Percentiles rank a stretch among this genome's conserved stretches.
Conservation (phyloP, 2,888 invertebrate species). For the Caenorhabditis plicata region DNA sequence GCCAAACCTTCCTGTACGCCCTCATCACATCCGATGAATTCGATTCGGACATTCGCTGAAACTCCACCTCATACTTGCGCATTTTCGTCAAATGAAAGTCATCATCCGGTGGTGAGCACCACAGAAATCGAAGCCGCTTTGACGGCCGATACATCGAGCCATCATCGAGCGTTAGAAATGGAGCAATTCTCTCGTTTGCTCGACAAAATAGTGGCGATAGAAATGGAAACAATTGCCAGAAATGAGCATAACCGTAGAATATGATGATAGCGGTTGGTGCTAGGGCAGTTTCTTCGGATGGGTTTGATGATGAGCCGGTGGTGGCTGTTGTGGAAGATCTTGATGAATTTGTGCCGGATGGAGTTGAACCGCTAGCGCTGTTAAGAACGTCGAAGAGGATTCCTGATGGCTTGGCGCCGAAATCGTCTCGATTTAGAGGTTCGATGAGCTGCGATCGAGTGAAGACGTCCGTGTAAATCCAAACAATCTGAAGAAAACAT, state of each 20-base stretch:
- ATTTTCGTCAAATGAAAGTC: constrained; percentile 1
- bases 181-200: constrained; percentile 13
- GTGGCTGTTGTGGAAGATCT: too few species aligned
- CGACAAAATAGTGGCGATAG: constrained; percentile 45
- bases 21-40: constrained; percentile 14
- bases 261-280: constrained; percentile 33
- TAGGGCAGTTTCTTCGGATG: background rate
- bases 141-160: constrained; percentile 28
- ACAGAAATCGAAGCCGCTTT: constrained; percentile 27
- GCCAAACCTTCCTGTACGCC: constrained; percentile 22
- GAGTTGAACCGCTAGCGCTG: constrained; percentile 11
- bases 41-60: too few species aligned
- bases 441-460: constrained; percentile 41
- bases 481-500: too few species aligned
- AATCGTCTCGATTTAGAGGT: constrained; percentile 18
- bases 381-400: constrained; percentile 22
- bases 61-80: background rate
- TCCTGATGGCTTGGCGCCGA: constrained; percentile 25
- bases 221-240: constrained; percentile 46
- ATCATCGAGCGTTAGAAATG: constrained; percentile 37
- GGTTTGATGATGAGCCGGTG: background rate
- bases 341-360: background rate
- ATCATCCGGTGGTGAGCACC: constrained; percentile 38
- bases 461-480: constrained; percentile 56
- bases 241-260: constrained; percentile 51